Percentiles rank a stretch among this genome's conserved stretches.
These are phyloP conservation scores for Alca torda DNA, from an alignment of 2,797 vertebrate species.

Conservation along the genomic window DNA sequence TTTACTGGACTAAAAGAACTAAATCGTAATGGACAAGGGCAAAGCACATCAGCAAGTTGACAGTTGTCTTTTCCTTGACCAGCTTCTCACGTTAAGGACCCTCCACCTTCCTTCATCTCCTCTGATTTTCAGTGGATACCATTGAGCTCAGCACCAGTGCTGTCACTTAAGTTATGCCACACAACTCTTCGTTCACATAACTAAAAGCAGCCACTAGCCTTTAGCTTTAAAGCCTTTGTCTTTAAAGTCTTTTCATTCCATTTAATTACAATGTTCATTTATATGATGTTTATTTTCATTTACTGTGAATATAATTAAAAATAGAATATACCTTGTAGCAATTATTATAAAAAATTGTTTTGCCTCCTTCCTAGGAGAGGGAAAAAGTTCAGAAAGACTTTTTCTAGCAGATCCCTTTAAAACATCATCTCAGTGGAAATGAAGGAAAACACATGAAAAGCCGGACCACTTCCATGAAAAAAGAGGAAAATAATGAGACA, in stretches of 20 bases:
- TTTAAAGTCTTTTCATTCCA: not conserved
- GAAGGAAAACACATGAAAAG: not conserved
- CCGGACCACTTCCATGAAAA: not conserved
- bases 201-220: not conserved
- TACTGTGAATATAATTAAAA: not conserved
- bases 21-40: not conserved
- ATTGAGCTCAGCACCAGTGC: not conserved
- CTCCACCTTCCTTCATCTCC: accelerated
- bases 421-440: not conserved
- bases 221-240: not conserved
- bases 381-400: not conserved
- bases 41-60: not conserved
- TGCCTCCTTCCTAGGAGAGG: not conserved
- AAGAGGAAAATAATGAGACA: slow-evolving; percentile 10
- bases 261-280: not conserved
- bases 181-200: not conserved
- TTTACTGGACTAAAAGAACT: not conserved
- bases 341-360: not conserved
- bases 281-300: not conserved
- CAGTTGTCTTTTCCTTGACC: not conserved
- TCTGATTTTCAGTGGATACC: not conserved
- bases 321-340: not conserved
- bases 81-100: not conserved
- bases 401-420: not conserved
- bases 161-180: not conserved